Evolutionary conservation across 2,888 invertebrate species (phyloP).

Genomic region (Cheilosia vernalis): DNA sequence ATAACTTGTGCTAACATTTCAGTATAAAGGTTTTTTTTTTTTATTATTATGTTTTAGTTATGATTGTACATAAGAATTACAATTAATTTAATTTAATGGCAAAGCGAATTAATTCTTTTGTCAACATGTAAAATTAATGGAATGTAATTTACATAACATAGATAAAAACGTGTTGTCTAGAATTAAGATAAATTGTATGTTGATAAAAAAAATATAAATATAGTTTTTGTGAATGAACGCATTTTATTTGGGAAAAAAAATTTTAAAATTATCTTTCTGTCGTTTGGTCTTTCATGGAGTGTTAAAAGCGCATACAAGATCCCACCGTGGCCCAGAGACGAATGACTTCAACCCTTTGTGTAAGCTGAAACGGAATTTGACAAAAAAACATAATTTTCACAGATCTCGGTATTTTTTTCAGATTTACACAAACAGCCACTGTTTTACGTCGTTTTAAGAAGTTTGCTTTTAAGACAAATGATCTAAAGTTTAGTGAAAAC

Average conservation of each 20-base stretch:
- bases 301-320: too few species aligned
- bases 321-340: too few species aligned
- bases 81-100: conserved; percentile 25
- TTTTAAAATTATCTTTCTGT: too few species aligned
- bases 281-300: too few species aligned
- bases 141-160: conserved; percentile 49
- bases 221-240: conserved; percentile 35
- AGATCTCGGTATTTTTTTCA: too few species aligned
- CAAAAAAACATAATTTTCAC: too few species aligned
- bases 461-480: too few species aligned
- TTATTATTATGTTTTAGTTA: conserved; percentile 28
- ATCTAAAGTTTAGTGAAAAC: too few species aligned
- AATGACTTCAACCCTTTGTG: too few species aligned
- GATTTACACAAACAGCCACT: too few species aligned
- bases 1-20: conserved; percentile 42
- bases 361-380: too few species aligned
- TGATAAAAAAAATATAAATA: conserved; percentile 59
- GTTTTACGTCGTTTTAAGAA: too few species aligned
- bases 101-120: conserved; percentile 30
- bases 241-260: background rate
- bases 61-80: conserved; percentile 46
- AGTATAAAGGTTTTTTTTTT: conserved; percentile 7
- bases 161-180: conserved; percentile 64
- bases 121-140: conserved; percentile 34
- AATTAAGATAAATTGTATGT: conserved; percentile 65